Evolutionary conservation across 2,888 invertebrate genomes (phyloP).

Genomic region (Mystacides longicornis): DNA sequence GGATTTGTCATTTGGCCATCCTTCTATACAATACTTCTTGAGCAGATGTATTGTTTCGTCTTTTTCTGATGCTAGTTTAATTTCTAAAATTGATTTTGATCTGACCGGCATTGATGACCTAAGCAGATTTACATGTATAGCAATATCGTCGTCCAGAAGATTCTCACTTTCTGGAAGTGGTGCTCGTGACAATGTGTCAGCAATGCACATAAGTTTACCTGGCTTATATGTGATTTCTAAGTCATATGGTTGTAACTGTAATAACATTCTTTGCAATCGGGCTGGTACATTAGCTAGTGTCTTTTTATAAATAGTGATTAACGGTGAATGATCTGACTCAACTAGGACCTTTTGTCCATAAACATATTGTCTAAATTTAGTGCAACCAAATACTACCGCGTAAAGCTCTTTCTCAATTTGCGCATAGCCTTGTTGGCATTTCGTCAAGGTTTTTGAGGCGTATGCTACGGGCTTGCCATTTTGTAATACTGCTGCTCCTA

Average conservation of each 20-base stretch:
- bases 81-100: not conserved
- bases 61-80: not conserved
- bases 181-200: constrained; percentile 24
- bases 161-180: not conserved
- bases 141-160: not conserved
- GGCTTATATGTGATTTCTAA: constrained; percentile 22
- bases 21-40: not conserved
- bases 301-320: constrained; percentile 29
- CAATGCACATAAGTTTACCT: constrained; percentile 13
- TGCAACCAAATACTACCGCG: constrained; percentile 28
- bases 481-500: constrained; percentile 28
- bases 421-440: no score
- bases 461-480: constrained; percentile 27
- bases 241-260: constrained; percentile 26
- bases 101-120: not conserved
- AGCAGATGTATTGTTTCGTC: not conserved
- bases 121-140: not conserved
- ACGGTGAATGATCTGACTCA: constrained; percentile 30
- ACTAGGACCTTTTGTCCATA: constrained; percentile 27
- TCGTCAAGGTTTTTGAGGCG: constrained; percentile 28
- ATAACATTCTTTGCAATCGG: constrained; percentile 27
- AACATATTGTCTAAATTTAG: constrained; percentile 28
- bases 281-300: constrained; percentile 22
- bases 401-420: no score
- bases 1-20: not conserved